A percentile compares a stretch with the other conserved stretches of the same genome.
These are phyloP conservation scores for Ischnura elegans DNA, from an alignment of 2,888 invertebrate species.

Conservation along the genomic window DNA sequence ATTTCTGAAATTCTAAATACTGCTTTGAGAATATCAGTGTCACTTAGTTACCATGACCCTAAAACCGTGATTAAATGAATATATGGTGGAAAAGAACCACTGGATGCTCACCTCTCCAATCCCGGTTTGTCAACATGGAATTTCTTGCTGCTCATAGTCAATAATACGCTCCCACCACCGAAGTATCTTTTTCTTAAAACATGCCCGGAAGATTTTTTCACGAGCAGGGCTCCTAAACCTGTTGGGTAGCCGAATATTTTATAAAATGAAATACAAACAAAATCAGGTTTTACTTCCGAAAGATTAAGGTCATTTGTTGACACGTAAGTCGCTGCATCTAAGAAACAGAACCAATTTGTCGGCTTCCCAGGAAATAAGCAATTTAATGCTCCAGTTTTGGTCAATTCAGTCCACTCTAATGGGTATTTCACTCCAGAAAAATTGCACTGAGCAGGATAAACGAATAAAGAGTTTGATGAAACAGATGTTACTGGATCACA, in stretches of 20 bases:
- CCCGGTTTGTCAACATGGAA: slow-evolving; percentile 85
- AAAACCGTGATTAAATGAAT: too few species aligned
- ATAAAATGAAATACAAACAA: slow-evolving; percentile 95
- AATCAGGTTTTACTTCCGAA: slow-evolving; percentile 87
- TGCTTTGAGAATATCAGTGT: too few species aligned
- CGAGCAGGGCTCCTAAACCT: slow-evolving; percentile 93
- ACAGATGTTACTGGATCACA: slow-evolving; percentile 71
- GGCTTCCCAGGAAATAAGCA: slow-evolving; percentile 67
- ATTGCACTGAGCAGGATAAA: slow-evolving; percentile 95
- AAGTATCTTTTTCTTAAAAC: slow-evolving; percentile 88
- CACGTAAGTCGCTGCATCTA: slow-evolving; percentile 93
- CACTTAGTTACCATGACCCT: too few species aligned
- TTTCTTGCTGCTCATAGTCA: slow-evolving; percentile 86
- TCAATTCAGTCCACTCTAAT: slow-evolving; percentile 83
- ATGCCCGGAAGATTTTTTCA: slow-evolving; percentile 83
- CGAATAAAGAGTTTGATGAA: slow-evolving; percentile 81
- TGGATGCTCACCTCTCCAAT: slow-evolving; percentile 85
- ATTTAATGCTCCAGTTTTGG: slow-evolving; percentile 82
- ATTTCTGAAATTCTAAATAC: too few species aligned
- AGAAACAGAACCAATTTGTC: slow-evolving; percentile 84
- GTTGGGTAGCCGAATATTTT: slow-evolving; percentile 98
- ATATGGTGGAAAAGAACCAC: slow-evolving; percentile 1
- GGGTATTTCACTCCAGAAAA: slow-evolving; percentile 96
- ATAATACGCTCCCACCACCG: slow-evolving; percentile 96
- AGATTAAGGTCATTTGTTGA: slow-evolving; percentile 90